Percentiles rank a stretch among this genome's conserved stretches.
Evolutionary conservation across 2,113 vertebrate species (phyloP).

Genomic region (Perognathus longimembris): DNA sequence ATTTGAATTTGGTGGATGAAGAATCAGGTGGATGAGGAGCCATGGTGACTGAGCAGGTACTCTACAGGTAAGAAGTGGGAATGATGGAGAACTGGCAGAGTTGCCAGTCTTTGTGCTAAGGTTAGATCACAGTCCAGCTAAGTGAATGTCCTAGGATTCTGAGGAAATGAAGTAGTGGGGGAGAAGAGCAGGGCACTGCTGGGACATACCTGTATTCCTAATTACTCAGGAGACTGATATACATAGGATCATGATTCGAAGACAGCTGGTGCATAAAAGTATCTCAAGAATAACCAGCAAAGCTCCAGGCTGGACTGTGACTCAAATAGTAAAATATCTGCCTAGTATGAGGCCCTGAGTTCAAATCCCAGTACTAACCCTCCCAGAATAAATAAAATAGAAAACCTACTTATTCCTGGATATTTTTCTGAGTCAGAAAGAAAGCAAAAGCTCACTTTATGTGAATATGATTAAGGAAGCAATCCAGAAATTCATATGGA

Average conservation of each 20-base stretch:
- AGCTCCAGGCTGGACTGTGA: too few relatives aligned
- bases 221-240: too few relatives aligned
- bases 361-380: too few relatives aligned
- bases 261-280: too few relatives aligned
- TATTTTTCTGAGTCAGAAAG: not conserved
- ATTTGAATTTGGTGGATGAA: not conserved
- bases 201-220: too few relatives aligned
- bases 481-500: too few relatives aligned
- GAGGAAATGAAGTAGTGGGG: not conserved
- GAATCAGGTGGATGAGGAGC: fast-evolving
- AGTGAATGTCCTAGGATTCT: not conserved
- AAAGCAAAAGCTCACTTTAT: not conserved
- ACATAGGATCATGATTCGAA: too few relatives aligned
- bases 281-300: too few relatives aligned
- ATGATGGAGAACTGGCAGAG: not conserved
- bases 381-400: not conserved
- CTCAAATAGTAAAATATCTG: too few relatives aligned
- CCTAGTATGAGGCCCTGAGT: too few relatives aligned
- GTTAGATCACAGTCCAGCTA: not conserved
- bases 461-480: not conserved
- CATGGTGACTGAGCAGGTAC: fast-evolving
- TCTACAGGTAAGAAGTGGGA: too few relatives aligned
- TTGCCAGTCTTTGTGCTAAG: not conserved
- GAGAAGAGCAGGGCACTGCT: too few relatives aligned
- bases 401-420: not conserved